Percentiles rank a stretch among this genome's conserved stretches.
Evolutionary conservation across 1,140 invertebrate genomes (phyloP).

Genomic region (Drosophila busckii): DNA sequence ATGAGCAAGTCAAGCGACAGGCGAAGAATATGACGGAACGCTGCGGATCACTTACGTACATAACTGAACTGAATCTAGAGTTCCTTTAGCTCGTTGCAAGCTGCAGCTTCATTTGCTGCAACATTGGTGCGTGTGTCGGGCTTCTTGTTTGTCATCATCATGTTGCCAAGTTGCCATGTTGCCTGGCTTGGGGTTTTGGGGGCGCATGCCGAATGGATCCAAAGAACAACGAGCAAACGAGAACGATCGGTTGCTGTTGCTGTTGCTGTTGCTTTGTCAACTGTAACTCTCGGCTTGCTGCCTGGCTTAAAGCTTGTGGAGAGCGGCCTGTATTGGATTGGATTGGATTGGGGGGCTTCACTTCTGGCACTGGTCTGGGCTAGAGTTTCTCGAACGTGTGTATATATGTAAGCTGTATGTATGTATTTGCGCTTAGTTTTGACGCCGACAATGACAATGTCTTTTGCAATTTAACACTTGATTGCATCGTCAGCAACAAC

Average conservation of each 20-base stretch:
- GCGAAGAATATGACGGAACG: conserved; percentile 9
- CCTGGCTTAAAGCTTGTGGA: conserved; percentile 1
- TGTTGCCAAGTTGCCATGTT: too few relatives aligned
- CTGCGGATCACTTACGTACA: conserved; percentile 18
- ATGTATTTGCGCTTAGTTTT: conserved; percentile 5
- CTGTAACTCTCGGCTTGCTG: conserved; percentile 53
- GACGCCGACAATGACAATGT: conserved; percentile 61
- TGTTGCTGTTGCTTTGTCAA: too few relatives aligned
- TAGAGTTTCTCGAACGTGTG: too few relatives aligned
- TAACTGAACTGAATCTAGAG: conserved; percentile 16
- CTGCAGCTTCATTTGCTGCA: neutral
- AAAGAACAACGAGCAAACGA: too few relatives aligned
- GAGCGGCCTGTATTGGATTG: too few relatives aligned
- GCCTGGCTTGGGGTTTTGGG: conserved; percentile 12
- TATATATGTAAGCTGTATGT: too few relatives aligned
- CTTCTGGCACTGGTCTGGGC: conserved; percentile 33
- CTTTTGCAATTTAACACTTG: conserved; percentile 76
- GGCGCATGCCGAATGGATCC: conserved; percentile 22
- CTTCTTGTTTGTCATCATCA: too few relatives aligned
- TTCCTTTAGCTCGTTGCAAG: conserved; percentile 31
- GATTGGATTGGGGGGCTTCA: conserved; percentile 40
- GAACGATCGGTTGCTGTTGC: too few relatives aligned
- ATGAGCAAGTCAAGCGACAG: too few relatives aligned
- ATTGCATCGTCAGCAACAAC: conserved; percentile 30
- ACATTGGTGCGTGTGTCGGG: conserved; percentile 44